phyloP scores from a whole-genome alignment of 2,888 invertebrate genomes.

The Calliphora vomitoria region DNA sequence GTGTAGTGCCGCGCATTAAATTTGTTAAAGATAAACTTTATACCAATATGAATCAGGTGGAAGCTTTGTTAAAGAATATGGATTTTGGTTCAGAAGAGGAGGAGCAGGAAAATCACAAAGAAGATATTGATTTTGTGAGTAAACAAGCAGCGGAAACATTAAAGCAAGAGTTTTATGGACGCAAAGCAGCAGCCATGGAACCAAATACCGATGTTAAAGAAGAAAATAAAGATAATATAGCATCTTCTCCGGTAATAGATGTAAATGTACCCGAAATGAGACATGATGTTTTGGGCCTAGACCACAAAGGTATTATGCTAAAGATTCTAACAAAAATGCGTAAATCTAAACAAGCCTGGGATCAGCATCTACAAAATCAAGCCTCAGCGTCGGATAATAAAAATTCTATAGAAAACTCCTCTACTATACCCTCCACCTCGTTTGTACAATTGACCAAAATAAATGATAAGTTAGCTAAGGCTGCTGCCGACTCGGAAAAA shows the following conservation, averaged over 20 bases:
- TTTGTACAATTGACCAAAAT: slow-evolving; percentile 45
- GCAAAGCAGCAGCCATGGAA: slow-evolving; percentile 62
- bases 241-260: neutral
- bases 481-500: slow-evolving; percentile 70
- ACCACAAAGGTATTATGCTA: slow-evolving; percentile 88
- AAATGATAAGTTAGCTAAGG: slow-evolving; percentile 71
- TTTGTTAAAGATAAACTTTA: slow-evolving; percentile 90
- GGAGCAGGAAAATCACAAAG: slow-evolving; percentile 84
- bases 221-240: neutral
- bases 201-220: slow-evolving; percentile 53
- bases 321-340: slow-evolving; percentile 86
- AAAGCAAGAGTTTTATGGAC: slow-evolving; percentile 72
- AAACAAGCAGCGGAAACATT: slow-evolving; percentile 55
- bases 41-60: slow-evolving; percentile 86
- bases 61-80: slow-evolving; percentile 86
- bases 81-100: slow-evolving; percentile 90
- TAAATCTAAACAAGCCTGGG: slow-evolving; percentile 86
- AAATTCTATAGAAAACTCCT: neutral
- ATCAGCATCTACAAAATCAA: slow-evolving; percentile 75
- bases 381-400: neutral
- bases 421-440: slow-evolving; percentile 9
- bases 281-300: slow-evolving; percentile 89
- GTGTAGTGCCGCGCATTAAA: slow-evolving; percentile 89
- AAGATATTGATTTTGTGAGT: slow-evolving; percentile 32
- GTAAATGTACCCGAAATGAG: slow-evolving; percentile 88